These are phyloP conservation scores for Acipenser oxyrinchus DNA, from an alignment of 2,797 vertebrate genomes.

Conservation along the genomic window DNA sequence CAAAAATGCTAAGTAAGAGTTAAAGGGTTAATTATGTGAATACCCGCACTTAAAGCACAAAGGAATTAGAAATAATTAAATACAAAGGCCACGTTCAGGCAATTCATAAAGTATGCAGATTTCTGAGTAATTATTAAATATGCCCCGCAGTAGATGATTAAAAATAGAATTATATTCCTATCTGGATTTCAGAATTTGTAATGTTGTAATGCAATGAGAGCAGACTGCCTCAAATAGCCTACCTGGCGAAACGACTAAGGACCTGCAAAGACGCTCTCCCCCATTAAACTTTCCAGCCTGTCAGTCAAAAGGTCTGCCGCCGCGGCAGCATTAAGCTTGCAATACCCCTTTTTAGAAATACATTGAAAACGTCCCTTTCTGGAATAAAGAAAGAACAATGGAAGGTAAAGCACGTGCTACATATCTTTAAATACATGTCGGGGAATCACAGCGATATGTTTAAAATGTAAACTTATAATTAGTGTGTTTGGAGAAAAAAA, in stretches of 20 bases:
- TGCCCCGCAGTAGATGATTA: slow-evolving; percentile 75
- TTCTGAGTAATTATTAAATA: slow-evolving; percentile 70
- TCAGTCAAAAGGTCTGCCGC: slow-evolving; percentile 51
- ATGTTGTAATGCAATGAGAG: slow-evolving; percentile 49
- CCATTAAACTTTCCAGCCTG: slow-evolving; percentile 57
- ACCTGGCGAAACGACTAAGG: slow-evolving; percentile 38
- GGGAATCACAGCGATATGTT: no score
- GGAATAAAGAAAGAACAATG: not conserved
- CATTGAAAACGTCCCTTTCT: slow-evolving; percentile 8
- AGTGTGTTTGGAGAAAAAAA: slow-evolving; percentile 8
- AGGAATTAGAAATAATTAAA: slow-evolving; percentile 50
- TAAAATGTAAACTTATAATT: no score
- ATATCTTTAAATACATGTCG: no score
- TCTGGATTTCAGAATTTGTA: slow-evolving; percentile 50
- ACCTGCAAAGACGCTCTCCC: slow-evolving; percentile 12
- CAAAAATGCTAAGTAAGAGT: no score
- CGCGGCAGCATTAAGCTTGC: slow-evolving; percentile 17
- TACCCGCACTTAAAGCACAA: slow-evolving; percentile 26
- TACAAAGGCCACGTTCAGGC: slow-evolving; percentile 53
- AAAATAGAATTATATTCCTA: slow-evolving; percentile 60
- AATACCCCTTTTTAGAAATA: slow-evolving; percentile 1
- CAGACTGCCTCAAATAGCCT: slow-evolving; percentile 23
- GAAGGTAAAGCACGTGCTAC: slow-evolving; percentile 1
- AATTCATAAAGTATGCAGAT: slow-evolving; percentile 81
- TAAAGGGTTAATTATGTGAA: slow-evolving; percentile 41